These are phyloP conservation scores for Trichechus manatus DNA, from an alignment of 2,113 vertebrate genomes.

Conservation along the genomic window DNA sequence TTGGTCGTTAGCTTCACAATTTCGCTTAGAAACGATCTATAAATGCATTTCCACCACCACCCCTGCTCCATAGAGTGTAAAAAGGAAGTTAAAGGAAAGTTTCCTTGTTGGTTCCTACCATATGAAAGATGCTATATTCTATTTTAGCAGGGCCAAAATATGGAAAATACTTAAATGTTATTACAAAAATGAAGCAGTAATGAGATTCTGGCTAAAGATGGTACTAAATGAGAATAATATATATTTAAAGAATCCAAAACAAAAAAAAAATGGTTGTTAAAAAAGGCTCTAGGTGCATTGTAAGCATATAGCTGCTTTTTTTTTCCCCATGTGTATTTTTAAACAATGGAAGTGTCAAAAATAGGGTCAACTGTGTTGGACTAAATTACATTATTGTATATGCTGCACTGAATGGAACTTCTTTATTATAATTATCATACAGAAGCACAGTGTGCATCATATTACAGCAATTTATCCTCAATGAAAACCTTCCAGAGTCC, in stretches of 20 bases:
- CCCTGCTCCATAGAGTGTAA: too few relatives aligned
- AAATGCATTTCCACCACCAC: too few relatives aligned
- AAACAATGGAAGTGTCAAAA: too few relatives aligned
- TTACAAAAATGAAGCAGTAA: too few relatives aligned
- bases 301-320: background rate
- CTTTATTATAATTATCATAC: background rate
- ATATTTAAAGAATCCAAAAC: background rate
- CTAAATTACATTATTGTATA: background rate
- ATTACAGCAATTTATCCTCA: background rate
- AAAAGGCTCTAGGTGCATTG: background rate
- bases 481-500: background rate
- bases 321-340: background rate
- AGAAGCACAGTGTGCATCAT: background rate
- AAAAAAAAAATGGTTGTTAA: background rate
- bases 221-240: background rate
- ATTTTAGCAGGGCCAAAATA: conserved; percentile 82
- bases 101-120: conserved; percentile 90
- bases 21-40: too few relatives aligned
- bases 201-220: background rate
- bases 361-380: background rate
- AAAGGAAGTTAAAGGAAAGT: conserved; percentile 83
- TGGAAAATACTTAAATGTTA: too few relatives aligned
- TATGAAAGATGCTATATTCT: conserved; percentile 92
- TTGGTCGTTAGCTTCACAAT: too few relatives aligned
- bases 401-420: background rate